Evolutionary conservation across 2,888 invertebrate species (phyloP), one percentile per base, ranked within the genome.

Genomic region (Coremacera marginata): DNA sequence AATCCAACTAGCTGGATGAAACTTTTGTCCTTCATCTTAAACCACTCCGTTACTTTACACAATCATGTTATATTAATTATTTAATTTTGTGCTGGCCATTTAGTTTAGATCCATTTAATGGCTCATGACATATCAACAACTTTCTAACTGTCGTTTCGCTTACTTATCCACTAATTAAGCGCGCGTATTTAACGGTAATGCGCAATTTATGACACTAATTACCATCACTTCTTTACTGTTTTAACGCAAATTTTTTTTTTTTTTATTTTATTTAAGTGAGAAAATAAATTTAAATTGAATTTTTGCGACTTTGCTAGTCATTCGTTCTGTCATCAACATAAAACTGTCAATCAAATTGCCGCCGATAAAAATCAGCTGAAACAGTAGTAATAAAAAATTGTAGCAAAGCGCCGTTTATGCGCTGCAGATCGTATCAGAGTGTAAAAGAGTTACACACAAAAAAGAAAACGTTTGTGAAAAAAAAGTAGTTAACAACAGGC

Each of bases 341-440:
- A 70, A 70, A 27, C 16, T 22, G 49, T 70, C 70, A 22, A 70
- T 70, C 70, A 70, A 70, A 22, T 49, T 37, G 63, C 9, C 31
- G 63, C 63, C 63, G 63, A 70, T 70, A 49, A 70, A 44, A 52
- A 70, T 70, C 70, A 52, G 16, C 49, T n/a, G 16, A 27, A 63
- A 27, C 63, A 34, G 63, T n/a, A 16, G 63, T n/a, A 27, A 34
- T 19, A 49, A 44, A 44, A 44, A 70, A 55, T 52, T 8, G 70
- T 34, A 70, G 52, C 70, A 52, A 44, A 19, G 44, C 22, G 19
- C 44, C 49, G 67, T 22, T 9, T 37, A 34, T 34, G 65, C 65
- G 65, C 65, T 34, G 16, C 37, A 65, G 34, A 65, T 65, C 19
- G 27, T n/a, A 68, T 49, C 19, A 68, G 27, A 19, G 49, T 16